Percentiles rank a stretch among this genome's conserved stretches.
These are phyloP conservation scores for Zosterops lateralis DNA, from an alignment of 2,113 vertebrate genomes.

Conservation along the genomic window DNA sequence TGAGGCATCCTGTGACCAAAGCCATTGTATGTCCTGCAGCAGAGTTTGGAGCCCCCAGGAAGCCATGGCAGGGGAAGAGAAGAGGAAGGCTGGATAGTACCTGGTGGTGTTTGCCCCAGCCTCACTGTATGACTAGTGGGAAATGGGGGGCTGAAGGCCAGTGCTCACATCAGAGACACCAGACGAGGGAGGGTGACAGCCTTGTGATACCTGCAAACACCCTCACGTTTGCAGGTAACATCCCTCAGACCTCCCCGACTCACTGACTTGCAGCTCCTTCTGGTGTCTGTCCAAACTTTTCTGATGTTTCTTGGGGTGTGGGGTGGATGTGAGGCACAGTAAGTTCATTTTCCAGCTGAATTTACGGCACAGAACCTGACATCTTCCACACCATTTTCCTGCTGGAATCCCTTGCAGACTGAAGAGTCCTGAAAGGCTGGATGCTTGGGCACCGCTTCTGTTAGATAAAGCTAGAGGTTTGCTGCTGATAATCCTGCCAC, in stretches of 20 bases:
- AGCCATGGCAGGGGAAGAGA: neutral
- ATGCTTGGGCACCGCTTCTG: neutral
- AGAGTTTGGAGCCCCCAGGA: neutral
- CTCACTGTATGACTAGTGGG: rapidly evolving
- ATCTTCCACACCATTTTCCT: neutral
- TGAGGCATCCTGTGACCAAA: neutral
- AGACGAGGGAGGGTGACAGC: too few relatives aligned
- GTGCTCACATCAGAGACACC: rapidly evolving
- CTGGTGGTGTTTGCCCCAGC: neutral
- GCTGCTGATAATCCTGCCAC: constrained; percentile 56
- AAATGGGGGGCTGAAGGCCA: neutral
- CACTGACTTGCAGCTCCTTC: neutral
- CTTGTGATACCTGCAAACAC: neutral
- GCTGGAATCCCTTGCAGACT: neutral
- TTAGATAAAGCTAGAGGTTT: constrained; percentile 25
- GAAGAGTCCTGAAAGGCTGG: neutral
- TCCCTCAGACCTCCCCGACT: neutral
- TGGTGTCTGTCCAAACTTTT: neutral
- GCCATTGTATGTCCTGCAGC: neutral
- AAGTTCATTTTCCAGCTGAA: neutral
- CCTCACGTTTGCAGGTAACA: neutral
- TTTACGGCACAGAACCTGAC: neutral
- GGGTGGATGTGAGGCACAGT: neutral
- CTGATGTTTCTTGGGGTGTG: neutral
- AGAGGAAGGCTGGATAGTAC: neutral